Conservation (phyloP, 2,888 invertebrate genomes). For the Dromius quadrimaculatus region DNA sequence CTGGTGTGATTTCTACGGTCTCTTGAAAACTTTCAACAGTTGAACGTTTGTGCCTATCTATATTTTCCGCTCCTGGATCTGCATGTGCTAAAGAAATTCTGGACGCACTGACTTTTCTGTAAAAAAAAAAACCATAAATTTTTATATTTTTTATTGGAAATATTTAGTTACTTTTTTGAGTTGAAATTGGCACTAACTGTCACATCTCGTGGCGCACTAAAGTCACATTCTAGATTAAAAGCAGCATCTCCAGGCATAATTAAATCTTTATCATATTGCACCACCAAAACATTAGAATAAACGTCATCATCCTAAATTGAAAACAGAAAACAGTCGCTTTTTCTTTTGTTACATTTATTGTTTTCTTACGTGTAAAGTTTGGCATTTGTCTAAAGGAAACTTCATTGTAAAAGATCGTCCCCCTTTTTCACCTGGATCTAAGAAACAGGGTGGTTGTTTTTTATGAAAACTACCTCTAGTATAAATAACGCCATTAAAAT, state of each 20-base stretch:
- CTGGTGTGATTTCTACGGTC: slow-evolving; percentile 57
- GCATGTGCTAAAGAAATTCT: slow-evolving; percentile 70
- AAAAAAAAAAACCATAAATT: slow-evolving; percentile 25
- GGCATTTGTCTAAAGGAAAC: slow-evolving; percentile 71
- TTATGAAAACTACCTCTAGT: slow-evolving; percentile 73
- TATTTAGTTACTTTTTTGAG: slow-evolving; percentile 58
- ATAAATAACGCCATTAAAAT: slow-evolving; percentile 74
- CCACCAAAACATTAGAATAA: slow-evolving; percentile 73
- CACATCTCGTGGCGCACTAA: slow-evolving; percentile 69
- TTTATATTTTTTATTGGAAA: slow-evolving; percentile 14
- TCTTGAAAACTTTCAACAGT: slow-evolving; percentile 57
- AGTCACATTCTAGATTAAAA: slow-evolving; percentile 75
- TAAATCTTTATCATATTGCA: slow-evolving; percentile 76
- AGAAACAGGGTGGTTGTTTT: slow-evolving; percentile 70
- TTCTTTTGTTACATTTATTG: no score
- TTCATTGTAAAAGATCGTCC: slow-evolving; percentile 68
- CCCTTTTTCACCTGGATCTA: slow-evolving; percentile 66
- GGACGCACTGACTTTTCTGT: slow-evolving; percentile 60
- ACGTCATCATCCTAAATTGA: slow-evolving; percentile 67
- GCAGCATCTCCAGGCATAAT: slow-evolving; percentile 77
- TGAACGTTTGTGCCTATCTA: slow-evolving; percentile 54
- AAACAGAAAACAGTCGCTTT: background rate
- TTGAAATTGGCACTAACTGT: slow-evolving; percentile 70
- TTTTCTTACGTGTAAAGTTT: slow-evolving; percentile 67
- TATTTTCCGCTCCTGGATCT: slow-evolving; percentile 66